phyloP scores from a whole-genome alignment of 2,888 invertebrate genomes.

The Alsophila aescularia region DNA sequence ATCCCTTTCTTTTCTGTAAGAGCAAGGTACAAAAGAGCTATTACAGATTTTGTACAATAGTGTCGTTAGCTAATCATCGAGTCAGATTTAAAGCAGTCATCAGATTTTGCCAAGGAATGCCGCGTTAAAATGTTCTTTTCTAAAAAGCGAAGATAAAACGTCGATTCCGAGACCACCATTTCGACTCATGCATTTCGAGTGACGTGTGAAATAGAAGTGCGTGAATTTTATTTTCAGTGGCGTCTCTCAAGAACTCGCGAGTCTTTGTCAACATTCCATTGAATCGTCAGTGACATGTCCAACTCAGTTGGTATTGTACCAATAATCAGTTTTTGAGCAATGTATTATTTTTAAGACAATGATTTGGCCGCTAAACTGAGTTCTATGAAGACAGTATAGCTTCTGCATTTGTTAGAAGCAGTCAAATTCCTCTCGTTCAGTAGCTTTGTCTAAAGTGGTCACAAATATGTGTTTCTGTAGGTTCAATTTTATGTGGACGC shows the following conservation, averaged over 20 bases:
- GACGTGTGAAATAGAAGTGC: conserved; percentile 10
- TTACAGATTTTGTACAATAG: no score
- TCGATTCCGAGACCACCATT: neutral
- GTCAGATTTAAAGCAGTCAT: no score
- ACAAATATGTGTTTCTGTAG: conserved; percentile 12
- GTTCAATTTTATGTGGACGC: conserved; percentile 15
- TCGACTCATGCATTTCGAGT: conserved; percentile 3
- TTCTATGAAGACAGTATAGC: conserved; percentile 4
- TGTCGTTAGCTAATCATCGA: no score
- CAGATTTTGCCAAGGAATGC: neutral
- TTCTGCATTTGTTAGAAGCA: neutral
- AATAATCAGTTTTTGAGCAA: conserved; percentile 16
- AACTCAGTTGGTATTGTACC: conserved; percentile 9
- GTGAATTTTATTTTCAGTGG: conserved; percentile 34
- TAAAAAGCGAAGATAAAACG: neutral
- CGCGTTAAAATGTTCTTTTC: neutral
- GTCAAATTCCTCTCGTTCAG: neutral
- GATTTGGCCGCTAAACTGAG: conserved; percentile 14
- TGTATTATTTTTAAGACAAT: conserved; percentile 27
- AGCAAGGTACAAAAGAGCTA: no score
- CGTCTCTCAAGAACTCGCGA: conserved; percentile 24
- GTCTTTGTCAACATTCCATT: conserved; percentile 30
- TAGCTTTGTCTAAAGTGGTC: neutral
- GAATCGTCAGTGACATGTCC: conserved; percentile 26
- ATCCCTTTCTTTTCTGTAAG: no score